Evolutionary conservation across 1,140 invertebrate genomes (phyloP).

Genomic region (Aleiodes sp.): DNA sequence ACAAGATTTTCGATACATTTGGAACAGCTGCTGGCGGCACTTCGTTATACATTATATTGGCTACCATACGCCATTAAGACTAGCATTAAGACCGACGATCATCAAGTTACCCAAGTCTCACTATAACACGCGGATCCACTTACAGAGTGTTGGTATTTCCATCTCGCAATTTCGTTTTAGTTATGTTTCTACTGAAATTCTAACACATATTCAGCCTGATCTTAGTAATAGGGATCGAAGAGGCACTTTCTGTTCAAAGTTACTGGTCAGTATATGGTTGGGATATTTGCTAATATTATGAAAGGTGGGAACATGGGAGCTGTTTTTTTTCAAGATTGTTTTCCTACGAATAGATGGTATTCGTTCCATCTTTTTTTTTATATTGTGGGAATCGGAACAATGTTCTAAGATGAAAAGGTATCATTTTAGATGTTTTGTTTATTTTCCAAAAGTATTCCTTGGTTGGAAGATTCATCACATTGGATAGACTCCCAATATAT

Average conservation of each 20-base stretch:
- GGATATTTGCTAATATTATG: too few relatives aligned
- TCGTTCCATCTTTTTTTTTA: too few relatives aligned
- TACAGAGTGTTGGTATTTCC: conserved; percentile 41
- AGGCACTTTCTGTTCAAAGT: conserved; percentile 35
- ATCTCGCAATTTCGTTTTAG: conserved; percentile 33
- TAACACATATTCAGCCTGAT: neutral
- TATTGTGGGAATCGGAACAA: too few relatives aligned
- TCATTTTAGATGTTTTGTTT: too few relatives aligned
- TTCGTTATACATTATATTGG: conserved; percentile 51
- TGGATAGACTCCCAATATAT: conserved; percentile 6
- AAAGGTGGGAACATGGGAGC: too few relatives aligned
- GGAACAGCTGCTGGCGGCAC: conserved; percentile 45
- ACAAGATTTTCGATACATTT: conserved; percentile 35
- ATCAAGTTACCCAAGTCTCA: conserved; percentile 31
- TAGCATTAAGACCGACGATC: conserved; percentile 44
- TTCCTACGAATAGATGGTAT: too few relatives aligned
- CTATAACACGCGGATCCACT: conserved; percentile 31
- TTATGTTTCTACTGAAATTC: conserved; percentile 26
- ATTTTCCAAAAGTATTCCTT: neutral
- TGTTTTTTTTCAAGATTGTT: too few relatives aligned
- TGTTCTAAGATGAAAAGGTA: too few relatives aligned
- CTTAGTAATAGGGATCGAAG: conserved; percentile 23
- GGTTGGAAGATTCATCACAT: conserved; percentile 1
- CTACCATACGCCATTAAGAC: conserved; percentile 45
- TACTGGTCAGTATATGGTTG: too few relatives aligned